phyloP scores from a whole-genome alignment of 2,113 vertebrate genomes.

The Oostethus manadensis region DNA sequence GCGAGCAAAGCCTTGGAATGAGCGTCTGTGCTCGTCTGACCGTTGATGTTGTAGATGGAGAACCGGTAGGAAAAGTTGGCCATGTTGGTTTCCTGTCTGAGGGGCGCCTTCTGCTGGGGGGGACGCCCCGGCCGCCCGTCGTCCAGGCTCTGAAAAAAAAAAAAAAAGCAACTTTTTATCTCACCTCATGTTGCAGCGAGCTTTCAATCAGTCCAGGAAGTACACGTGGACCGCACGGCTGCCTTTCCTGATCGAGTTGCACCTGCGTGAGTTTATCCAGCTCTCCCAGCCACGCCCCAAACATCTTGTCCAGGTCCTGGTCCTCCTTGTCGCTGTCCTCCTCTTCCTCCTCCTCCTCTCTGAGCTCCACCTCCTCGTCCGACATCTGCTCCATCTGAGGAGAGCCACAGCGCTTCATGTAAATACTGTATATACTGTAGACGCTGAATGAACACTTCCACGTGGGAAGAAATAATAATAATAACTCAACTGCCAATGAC shows the following conservation, averaged over 20 bases:
- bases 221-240: neutral
- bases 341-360: slow-evolving; percentile 81
- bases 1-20: neutral
- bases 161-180: neutral
- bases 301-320: slow-evolving; percentile 97
- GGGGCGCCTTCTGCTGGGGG: slow-evolving; percentile 83
- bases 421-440: no score
- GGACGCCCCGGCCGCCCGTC: slow-evolving; percentile 77
- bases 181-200: neutral
- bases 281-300: slow-evolving; percentile 95
- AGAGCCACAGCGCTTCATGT: neutral
- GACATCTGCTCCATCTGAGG: slow-evolving; percentile 89
- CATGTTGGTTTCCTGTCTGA: slow-evolving; percentile 92
- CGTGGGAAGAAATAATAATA: no score
- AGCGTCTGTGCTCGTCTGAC: slow-evolving; percentile 62
- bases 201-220: no score
- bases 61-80: slow-evolving; percentile 98
- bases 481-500: no score
- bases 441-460: no score
- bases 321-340: slow-evolving; percentile 95
- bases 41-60: slow-evolving; percentile 98
- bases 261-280: slow-evolving; percentile 97
- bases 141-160: slow-evolving; percentile 80
- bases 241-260: no score
- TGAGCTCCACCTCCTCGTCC: slow-evolving; percentile 88